A percentile compares a stretch with the other conserved stretches of the same genome.
These are phyloP conservation scores for Auanema sp. DNA, from an alignment of 2,888 invertebrate species.

Conservation along the genomic window DNA sequence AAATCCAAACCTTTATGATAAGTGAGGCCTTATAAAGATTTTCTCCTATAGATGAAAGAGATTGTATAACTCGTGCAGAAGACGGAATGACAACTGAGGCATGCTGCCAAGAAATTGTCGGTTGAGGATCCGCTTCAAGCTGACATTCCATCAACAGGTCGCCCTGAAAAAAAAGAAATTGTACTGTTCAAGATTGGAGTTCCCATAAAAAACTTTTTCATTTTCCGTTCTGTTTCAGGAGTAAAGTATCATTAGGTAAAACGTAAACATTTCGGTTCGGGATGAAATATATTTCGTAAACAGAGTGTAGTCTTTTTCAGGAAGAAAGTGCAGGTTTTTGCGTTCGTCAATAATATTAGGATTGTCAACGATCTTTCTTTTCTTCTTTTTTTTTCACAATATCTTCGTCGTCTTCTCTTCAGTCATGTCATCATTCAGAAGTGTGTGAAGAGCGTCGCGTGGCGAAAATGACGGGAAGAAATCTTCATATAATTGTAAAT, in stretches of 20 bases:
- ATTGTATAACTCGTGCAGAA: conserved; percentile 50
- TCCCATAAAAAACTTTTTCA: too few relatives aligned
- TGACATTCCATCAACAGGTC: conserved; percentile 64
- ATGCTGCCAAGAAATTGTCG: conserved; percentile 61
- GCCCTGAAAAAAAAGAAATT: conserved; percentile 41
- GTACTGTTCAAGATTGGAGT: too few relatives aligned
- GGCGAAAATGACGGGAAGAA: neutral
- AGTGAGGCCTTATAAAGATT: conserved; percentile 58
- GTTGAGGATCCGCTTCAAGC: conserved; percentile 60
- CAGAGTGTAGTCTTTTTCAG: neutral
- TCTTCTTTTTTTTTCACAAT: too few relatives aligned
- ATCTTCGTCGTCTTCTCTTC: too few relatives aligned
- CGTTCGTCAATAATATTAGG: neutral
- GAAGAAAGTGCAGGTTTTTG: neutral
- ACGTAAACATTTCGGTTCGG: neutral
- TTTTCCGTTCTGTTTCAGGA: neutral
- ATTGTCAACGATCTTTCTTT: too few relatives aligned
- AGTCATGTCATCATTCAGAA: neutral
- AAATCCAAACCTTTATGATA: conserved; percentile 55
- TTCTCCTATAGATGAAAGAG: conserved; percentile 47
- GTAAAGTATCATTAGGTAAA: neutral
- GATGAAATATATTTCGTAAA: neutral
- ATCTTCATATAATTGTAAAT: conserved; percentile 2
- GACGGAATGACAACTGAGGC: conserved; percentile 52
- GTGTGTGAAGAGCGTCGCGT: neutral